Evolutionary conservation across 2,113 vertebrate genomes (phyloP).

Genomic region (Onychostoma macrolepis): DNA sequence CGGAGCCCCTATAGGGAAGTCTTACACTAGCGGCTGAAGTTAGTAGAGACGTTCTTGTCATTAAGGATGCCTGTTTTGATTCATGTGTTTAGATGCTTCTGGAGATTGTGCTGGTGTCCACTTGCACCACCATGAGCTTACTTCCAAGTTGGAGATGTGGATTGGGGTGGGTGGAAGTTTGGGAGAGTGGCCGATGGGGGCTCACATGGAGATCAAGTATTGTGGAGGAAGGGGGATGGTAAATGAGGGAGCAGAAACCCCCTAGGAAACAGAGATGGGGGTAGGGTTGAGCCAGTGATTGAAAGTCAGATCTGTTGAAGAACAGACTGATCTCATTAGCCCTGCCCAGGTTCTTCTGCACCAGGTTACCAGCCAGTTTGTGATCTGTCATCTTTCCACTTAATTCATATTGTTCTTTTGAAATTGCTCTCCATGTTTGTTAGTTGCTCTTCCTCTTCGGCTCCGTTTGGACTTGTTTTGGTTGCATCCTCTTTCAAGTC

Average conservation of each 20-base stretch:
- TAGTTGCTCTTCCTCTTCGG: neutral
- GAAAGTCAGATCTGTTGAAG: neutral
- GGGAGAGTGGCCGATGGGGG: neutral
- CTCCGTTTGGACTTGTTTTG: neutral
- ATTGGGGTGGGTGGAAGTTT: neutral
- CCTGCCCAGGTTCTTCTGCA: neutral
- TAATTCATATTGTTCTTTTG: neutral
- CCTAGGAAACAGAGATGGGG: neutral
- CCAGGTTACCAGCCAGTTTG: constrained; percentile 4
- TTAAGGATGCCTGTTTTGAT: neutral
- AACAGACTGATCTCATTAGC: neutral
- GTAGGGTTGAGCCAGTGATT: neutral
- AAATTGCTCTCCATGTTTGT: neutral
- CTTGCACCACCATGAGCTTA: neutral
- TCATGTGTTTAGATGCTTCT: neutral
- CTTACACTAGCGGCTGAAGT: neutral
- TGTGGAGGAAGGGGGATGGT: neutral
- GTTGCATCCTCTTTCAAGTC: neutral
- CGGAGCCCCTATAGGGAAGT: too few species aligned
- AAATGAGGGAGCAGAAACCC: neutral
- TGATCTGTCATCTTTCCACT: neutral
- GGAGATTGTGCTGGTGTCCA: neutral
- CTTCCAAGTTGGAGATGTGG: neutral
- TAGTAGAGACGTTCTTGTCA: neutral
- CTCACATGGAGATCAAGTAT: constrained; percentile 4